A percentile compares a stretch with the other conserved stretches of the same genome.
Conservation (phyloP, 2,113 vertebrate species). For the Centropristis striata region DNA sequence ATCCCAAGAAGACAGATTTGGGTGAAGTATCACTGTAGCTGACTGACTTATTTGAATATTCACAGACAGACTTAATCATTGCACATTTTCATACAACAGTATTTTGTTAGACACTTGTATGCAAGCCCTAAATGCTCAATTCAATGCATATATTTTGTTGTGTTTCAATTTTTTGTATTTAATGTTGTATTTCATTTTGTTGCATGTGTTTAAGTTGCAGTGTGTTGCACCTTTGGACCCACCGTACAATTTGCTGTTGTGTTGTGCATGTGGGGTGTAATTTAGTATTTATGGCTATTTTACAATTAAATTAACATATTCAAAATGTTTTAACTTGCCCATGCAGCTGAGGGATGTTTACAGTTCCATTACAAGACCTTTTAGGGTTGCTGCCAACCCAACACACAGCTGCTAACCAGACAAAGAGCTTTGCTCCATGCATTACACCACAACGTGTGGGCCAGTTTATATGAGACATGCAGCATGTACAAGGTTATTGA, state of each 20-base stretch:
- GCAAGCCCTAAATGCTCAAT: neutral
- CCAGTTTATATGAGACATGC: conserved; percentile 44
- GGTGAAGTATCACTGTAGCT: neutral
- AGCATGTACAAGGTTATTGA: conserved; percentile 29
- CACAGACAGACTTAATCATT: neutral
- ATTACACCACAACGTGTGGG: conserved; percentile 13
- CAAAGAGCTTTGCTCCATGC: conserved; percentile 32
- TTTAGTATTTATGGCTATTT: conserved; percentile 14
- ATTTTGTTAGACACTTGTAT: neutral
- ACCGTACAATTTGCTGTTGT: neutral
- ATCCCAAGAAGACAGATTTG: neutral
- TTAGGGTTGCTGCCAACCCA: conserved; percentile 3
- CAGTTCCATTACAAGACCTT: conserved; percentile 28
- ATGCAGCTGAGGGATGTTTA: conserved; percentile 44
- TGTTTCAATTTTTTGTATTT: conserved; percentile 1
- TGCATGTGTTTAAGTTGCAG: neutral
- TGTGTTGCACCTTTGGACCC: neutral
- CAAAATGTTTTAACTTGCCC: conserved; percentile 29
- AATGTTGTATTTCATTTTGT: neutral
- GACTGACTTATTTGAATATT: neutral
- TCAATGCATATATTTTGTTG: neutral
- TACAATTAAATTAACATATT: conserved; percentile 32
- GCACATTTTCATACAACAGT: neutral
- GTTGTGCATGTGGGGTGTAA: neutral
- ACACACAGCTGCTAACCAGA: neutral